Base-by-base conservation (phyloP, 2,888 invertebrate species). In the Ormyrus rosae region DNA sequence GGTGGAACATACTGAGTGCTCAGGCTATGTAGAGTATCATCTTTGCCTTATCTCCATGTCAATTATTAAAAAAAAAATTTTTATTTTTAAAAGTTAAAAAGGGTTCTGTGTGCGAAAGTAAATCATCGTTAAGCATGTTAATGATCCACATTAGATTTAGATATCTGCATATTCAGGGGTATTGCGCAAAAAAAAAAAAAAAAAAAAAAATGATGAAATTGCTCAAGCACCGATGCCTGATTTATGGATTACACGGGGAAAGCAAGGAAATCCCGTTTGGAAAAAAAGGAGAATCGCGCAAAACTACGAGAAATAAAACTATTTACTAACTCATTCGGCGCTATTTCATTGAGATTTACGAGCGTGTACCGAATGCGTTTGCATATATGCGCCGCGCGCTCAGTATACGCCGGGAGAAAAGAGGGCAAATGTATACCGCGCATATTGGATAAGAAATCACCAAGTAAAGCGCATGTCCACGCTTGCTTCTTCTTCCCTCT, bases 291-390 rank as follows among this genome's bases (percentile, higher is more conserved):
- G 34, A 75, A 81, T 73, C 73, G 69, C 58, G 77, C 77, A 13
- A 53, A 61, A 60, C 48, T 77, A 81, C 73, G 71, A 63, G 74
- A 78, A 81, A 81, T 75, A 78, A 81, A 81, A 81, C 81, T 81
- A 78, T 81, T 81, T 81, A 81, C 74, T 71, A 84, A 82, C 81
- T 83, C 69, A 81, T 79, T 84, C 78, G 83, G 81, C 78, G 83
- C 83, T 86, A 85, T 85, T 87, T 86, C 85, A 82, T 85, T 84
- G 81, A 82, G 85, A 84, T 85, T 86, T 85, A 85, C 84, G 84
- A 84, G 78, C 67, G 65, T 78, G 81, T 78, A 75, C 13, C 81
- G 81, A 76, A 83, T 83, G 78, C 73, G 81, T 84, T 86, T 86
- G 85, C 85, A 85, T 86, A 84, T 83, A 83, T 75, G 79, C 77